Evolutionary conservation across 2,888 invertebrate species (phyloP).

Genomic region (Melipona bicolor): DNA sequence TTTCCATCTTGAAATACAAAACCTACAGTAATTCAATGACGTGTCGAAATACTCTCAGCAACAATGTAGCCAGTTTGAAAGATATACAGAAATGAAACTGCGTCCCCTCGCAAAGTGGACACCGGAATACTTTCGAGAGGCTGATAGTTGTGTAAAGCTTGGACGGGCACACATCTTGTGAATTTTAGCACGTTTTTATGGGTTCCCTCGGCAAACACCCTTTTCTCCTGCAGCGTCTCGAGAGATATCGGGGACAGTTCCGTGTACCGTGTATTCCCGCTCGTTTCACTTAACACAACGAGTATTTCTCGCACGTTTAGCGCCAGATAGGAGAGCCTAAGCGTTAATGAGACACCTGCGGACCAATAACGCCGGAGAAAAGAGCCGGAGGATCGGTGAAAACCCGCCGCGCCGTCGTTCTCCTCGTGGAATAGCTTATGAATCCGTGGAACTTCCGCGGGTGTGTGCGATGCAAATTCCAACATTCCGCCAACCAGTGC

Average conservation of each 20-base stretch:
- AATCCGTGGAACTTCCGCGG: conserved; percentile 19
- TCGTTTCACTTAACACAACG: conserved; percentile 47
- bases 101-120: background rate
- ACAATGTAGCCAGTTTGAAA: no score
- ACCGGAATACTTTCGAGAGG: background rate
- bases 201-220: conserved; percentile 46
- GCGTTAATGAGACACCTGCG: conserved; percentile 55
- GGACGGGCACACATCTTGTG: conserved; percentile 30
- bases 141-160: background rate
- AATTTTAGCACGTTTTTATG: conserved; percentile 66
- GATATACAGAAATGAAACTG: no score
- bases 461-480: conserved; percentile 30
- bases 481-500: background rate
- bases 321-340: conserved; percentile 13
- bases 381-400: background rate
- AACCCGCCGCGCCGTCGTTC: conserved; percentile 19
- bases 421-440: conserved; percentile 6
- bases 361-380: conserved; percentile 22
- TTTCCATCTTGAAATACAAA: no score
- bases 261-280: conserved; percentile 41
- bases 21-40: no score
- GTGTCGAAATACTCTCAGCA: no score
- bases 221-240: conserved; percentile 11
- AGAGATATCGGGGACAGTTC: conserved; percentile 40
- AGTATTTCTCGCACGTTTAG: conserved; percentile 32